Evolutionary conservation across 2,113 vertebrate species (phyloP).

Genomic region (Hystrix cristata): DNA sequence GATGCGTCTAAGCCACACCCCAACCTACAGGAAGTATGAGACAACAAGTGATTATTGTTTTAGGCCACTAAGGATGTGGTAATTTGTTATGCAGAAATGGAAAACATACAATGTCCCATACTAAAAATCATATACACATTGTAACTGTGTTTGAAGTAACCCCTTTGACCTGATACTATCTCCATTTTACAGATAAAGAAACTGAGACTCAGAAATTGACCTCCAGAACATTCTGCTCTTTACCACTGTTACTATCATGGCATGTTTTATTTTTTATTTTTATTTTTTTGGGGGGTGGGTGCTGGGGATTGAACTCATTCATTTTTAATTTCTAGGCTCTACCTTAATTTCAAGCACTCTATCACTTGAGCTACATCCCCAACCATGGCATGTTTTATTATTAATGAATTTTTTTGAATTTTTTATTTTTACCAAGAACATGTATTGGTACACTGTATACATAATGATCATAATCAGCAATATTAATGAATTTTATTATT

Average conservation of each 20-base stretch:
- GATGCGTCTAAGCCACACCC: neutral
- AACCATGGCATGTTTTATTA: no score
- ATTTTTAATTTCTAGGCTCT: no score
- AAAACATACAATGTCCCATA: neutral
- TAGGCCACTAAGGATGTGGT: neutral
- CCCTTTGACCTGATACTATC: neutral
- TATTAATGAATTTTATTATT: neutral
- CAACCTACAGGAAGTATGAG: neutral
- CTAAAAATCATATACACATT: neutral
- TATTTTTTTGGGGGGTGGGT: no score
- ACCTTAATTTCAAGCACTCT: no score
- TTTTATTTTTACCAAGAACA: no score
- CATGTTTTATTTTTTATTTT: neutral
- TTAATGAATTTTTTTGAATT: no score
- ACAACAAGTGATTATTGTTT: neutral
- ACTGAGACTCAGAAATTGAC: constrained; percentile 12
- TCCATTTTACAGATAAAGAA: constrained; percentile 43
- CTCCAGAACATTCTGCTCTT: neutral
- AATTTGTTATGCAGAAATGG: neutral
- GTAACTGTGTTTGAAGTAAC: neutral
- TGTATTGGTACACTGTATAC: no score
- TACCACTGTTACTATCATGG: neutral
- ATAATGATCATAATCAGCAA: no score
- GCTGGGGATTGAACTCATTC: no score
- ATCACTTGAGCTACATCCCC: no score